These are phyloP conservation scores for Drosophila sechellia DNA, from an alignment of 1,140 invertebrate genomes.

Conservation along the genomic window DNA sequence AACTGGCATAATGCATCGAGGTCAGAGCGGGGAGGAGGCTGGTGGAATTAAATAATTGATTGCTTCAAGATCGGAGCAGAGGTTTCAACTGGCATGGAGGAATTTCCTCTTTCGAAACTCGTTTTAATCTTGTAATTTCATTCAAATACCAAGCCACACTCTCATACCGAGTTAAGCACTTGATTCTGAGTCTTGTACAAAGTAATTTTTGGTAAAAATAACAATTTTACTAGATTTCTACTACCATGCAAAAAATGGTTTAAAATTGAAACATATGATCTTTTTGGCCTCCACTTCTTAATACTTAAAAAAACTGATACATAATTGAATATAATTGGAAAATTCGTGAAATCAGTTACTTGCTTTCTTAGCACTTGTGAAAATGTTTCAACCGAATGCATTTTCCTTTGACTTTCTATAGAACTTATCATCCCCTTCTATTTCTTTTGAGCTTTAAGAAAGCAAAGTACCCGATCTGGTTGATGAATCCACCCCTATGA, in stretches of 20 bases:
- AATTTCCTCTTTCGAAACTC: neutral
- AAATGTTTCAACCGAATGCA: too few species aligned
- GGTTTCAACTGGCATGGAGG: neutral
- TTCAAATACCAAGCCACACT: too few species aligned
- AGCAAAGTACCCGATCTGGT: neutral
- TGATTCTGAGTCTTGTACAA: too few species aligned
- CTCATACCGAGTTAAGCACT: neutral
- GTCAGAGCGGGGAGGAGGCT: slow-evolving; percentile 3
- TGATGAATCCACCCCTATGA: slow-evolving; percentile 42
- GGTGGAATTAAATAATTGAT: slow-evolving; percentile 24
- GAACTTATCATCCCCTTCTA: neutral
- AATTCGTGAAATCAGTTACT: too few species aligned
- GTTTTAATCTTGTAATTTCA: neutral
- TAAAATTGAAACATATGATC: too few species aligned
- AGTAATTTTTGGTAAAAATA: too few species aligned
- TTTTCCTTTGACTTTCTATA: neutral
- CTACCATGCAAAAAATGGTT: too few species aligned
- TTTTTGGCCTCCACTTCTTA: too few species aligned
- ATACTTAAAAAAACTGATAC: too few species aligned
- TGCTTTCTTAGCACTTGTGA: too few species aligned
- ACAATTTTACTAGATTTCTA: too few species aligned
- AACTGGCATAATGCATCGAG: slow-evolving; percentile 28
- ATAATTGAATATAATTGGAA: too few species aligned
- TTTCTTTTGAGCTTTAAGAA: neutral
- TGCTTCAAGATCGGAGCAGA: slow-evolving; percentile 2